A percentile compares a stretch with the other conserved stretches of the same genome.
These are phyloP conservation scores for Saguinus midas DNA, from an alignment of 2,113 vertebrate genomes.

Conservation along the genomic window DNA sequence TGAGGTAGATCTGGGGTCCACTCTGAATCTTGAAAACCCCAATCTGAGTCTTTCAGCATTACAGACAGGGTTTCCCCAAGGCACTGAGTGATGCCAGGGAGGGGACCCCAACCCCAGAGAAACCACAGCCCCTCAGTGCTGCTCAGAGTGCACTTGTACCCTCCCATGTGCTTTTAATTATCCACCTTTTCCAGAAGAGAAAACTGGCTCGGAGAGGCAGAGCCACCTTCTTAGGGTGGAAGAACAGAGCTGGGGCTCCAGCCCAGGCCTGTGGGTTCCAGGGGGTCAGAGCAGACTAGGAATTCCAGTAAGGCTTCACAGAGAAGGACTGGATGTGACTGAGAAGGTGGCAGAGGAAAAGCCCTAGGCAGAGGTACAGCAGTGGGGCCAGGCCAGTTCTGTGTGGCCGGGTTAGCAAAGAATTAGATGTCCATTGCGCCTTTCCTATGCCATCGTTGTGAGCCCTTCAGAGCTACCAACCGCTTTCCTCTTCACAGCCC, in stretches of 20 bases:
- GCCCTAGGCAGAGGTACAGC: too few relatives aligned
- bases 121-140: not conserved
- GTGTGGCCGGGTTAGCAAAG: not conserved
- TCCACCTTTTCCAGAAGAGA: not conserved
- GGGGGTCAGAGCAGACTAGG: not conserved
- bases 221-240: not conserved
- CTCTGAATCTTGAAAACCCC: not conserved
- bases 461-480: too few relatives aligned
- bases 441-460: accelerated
- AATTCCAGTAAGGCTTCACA: not conserved
- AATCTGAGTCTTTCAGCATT: not conserved
- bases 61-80: not conserved
- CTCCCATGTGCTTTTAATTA: not conserved
- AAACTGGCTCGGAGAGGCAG: not conserved
- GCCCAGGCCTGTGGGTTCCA: too few relatives aligned
- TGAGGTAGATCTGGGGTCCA: not conserved
- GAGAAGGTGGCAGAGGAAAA: not conserved
- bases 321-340: not conserved
- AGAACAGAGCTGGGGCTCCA: not conserved
- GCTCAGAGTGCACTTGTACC: not conserved
- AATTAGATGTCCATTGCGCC: accelerated
- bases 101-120: not conserved
- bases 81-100: not conserved
- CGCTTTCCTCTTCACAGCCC: not conserved
- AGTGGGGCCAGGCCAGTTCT: not conserved